These are phyloP conservation scores for Portunus trituberculatus DNA, from an alignment of 1,140 invertebrate genomes.

Conservation along the genomic window DNA sequence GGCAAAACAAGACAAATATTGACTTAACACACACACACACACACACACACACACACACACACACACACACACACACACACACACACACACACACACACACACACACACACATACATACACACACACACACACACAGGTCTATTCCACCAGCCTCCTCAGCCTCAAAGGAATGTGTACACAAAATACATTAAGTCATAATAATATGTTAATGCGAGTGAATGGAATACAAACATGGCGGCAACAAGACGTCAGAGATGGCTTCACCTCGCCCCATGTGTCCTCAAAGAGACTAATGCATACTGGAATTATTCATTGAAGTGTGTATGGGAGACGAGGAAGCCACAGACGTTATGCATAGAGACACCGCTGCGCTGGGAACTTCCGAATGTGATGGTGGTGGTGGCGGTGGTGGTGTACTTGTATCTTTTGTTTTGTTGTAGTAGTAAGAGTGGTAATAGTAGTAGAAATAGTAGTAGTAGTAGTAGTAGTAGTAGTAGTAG, in stretches of 20 bases:
- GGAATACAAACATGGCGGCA: constrained; percentile 1
- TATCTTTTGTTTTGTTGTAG: neutral
- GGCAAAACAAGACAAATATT: too few species aligned
- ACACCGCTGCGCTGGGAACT: neutral
- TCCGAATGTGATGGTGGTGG: neutral
- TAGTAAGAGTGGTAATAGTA: neutral
- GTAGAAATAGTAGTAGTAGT: neutral
- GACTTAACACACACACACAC: too few species aligned
- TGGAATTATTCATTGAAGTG: neutral
- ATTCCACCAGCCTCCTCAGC: neutral
- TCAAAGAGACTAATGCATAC: neutral
- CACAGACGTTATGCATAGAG: neutral
- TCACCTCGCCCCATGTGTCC: neutral
- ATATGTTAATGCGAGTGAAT: constrained; percentile 12
- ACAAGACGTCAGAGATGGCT: neutral
- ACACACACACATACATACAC: neutral
- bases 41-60: too few species aligned
- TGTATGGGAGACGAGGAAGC: constrained; percentile 7
- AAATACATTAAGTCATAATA: neutral
- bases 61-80: neutral
- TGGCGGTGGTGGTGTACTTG: neutral
- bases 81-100: constrained; percentile 12
- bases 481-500: neutral
- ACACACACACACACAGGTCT: neutral
- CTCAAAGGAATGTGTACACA: constrained; percentile 1